phyloP scores from a whole-genome alignment of 2,888 invertebrate species.

The Phasia obesa region DNA sequence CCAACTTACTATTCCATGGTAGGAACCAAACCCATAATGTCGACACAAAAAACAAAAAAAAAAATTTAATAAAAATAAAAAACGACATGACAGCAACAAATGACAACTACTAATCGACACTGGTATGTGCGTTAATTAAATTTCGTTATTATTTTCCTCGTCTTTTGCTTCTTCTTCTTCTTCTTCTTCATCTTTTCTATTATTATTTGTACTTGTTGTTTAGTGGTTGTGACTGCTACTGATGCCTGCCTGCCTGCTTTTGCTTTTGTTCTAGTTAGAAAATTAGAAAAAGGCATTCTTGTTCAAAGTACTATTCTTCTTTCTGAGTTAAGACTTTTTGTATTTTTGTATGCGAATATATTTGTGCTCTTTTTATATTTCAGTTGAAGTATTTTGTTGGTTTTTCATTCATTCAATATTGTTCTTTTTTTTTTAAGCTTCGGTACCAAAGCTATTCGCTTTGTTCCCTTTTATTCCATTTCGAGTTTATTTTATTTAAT shows the following conservation, averaged over 20 bases:
- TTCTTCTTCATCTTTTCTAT: not conserved
- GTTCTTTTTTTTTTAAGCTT: slow-evolving; percentile 3
- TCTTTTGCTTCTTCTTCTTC: not conserved
- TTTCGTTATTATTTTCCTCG: slow-evolving; percentile 62
- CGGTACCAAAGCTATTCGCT: not conserved
- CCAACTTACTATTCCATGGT: not conserved
- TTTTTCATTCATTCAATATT: slow-evolving; percentile 29
- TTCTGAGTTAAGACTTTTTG: slow-evolving; percentile 22
- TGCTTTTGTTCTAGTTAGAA: slow-evolving; percentile 43
- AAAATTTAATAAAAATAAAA: not conserved
- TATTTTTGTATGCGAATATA: not conserved
- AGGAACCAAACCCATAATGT: not conserved
- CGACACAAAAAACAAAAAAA: slow-evolving; percentile 7
- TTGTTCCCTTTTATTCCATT: slow-evolving; percentile 46
- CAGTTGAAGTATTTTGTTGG: slow-evolving; percentile 44
- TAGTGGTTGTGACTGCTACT: slow-evolving; percentile 52
- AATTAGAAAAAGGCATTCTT: slow-evolving; percentile 55
- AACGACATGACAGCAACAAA: slow-evolving; percentile 66
- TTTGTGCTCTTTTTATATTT: slow-evolving; percentile 14
- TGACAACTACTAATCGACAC: slow-evolving; percentile 71
- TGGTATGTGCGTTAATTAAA: slow-evolving; percentile 74
- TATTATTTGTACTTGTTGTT: slow-evolving; percentile 28
- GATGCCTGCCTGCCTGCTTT: slow-evolving; percentile 38
- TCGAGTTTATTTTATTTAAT: slow-evolving; percentile 55
- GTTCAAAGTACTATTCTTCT: slow-evolving; percentile 27